These are phyloP conservation scores for Botia kubotai DNA, from an alignment of 2,797 vertebrate species.

Conservation along the genomic window DNA sequence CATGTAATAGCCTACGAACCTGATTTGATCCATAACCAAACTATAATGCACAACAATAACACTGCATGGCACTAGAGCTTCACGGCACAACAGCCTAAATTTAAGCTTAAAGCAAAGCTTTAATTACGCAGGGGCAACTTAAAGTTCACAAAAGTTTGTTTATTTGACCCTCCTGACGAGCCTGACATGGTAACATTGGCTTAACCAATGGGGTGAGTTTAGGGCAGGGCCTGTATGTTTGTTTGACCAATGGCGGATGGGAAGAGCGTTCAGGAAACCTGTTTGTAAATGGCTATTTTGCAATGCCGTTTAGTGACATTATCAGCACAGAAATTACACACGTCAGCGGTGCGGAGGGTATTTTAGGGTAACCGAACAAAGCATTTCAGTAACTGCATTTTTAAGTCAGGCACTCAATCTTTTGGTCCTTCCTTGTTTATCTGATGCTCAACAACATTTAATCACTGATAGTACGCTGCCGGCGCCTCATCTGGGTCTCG, in stretches of 20 bases:
- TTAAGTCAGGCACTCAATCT: not conserved
- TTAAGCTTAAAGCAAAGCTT: not conserved
- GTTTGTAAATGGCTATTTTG: not conserved
- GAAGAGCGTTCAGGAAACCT: not conserved
- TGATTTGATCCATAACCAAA: constrained; percentile 21
- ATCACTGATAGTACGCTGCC: constrained; percentile 12
- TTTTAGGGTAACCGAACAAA: not conserved
- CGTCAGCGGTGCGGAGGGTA: not conserved
- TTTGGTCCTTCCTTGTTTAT: constrained; percentile 2
- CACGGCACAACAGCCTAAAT: not conserved
- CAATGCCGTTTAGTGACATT: not conserved
- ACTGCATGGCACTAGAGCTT: not conserved
- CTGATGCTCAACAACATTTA: constrained; percentile 12
- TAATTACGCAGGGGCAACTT: not conserved
- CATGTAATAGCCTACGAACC: constrained; percentile 17
- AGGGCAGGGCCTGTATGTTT: not conserved
- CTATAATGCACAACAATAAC: not conserved
- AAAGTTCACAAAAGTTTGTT: not conserved
- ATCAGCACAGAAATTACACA: not conserved
- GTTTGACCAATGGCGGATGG: not conserved
- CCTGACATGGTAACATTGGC: no score
- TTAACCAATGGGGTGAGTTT: not conserved
- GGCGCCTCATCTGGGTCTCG: not conserved
- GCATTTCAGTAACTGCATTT: not conserved
- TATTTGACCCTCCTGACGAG: not conserved